Base-by-base conservation (phyloP, 1,140 invertebrate species). In the Drosophila fuyamai region DNA sequence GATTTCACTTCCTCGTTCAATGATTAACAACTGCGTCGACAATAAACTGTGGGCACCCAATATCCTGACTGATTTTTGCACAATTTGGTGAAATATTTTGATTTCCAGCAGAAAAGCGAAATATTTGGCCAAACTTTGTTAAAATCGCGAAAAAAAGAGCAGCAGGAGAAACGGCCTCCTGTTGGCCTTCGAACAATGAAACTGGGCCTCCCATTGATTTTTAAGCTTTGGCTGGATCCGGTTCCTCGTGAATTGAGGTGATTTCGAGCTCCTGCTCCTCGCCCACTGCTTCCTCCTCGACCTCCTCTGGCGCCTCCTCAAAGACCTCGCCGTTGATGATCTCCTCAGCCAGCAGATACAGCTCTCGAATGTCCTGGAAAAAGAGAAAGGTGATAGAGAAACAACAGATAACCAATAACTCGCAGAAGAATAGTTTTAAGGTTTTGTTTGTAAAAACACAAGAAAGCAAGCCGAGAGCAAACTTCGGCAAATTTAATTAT, bases 341-440 rank as follows among this genome's bases (percentile, higher is more conserved):
- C 46, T 84, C 76, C 46, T 92, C 90, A n/a, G 91, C 91, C 56
- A 92, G 36, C 55, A 84, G 79, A 75, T 91, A 92, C 0, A 92
- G 68, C 56, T 92, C 89, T 8, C 78, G 75, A 51, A 92, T 91
- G 55, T 91, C 78, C 85, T 90, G 48, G 38, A 13, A 27, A 8
- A 12, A 13, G 9, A 2, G 1, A 32, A 8, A 12, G 14, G 9
- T 2, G 1, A 32, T 56, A 0, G n/a, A n/a, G n/a, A n/a, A 23
- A 23, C 23, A 23, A 23, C 0, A 23, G 23, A 23, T 23, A 23
- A 23, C 1, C 2, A 18, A 18, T 18, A 23, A 4, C 23, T 23
- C 4, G 23, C 23, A 23, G 18, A 23, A 23, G 1, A 23, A 23
- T 23, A 23, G 2, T 2, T 18, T 18, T 18, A 18, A 18, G 2